phyloP scores from a whole-genome alignment of 2,888 invertebrate genomes.

The Eudasyphora cyanicolor region DNA sequence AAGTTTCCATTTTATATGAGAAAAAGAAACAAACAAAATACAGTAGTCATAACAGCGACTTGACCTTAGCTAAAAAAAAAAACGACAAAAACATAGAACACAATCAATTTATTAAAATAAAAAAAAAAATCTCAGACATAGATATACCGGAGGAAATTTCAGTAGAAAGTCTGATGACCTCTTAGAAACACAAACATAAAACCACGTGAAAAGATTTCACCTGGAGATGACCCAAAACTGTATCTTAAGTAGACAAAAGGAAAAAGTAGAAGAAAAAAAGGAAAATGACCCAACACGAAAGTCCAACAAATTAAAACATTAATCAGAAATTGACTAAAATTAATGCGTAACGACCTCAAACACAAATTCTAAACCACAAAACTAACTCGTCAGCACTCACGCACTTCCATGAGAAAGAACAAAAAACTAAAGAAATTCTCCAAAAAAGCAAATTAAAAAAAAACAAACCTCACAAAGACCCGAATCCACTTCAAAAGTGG shows the following conservation, averaged over 20 bases:
- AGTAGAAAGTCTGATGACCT: slow-evolving; percentile 40
- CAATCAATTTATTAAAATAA: slow-evolving; percentile 3
- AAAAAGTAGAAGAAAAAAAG: neutral
- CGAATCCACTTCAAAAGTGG: slow-evolving; percentile 3
- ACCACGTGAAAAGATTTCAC: neutral
- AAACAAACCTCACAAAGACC: neutral
- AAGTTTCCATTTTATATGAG: neutral
- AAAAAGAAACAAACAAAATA: neutral
- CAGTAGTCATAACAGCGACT: neutral
- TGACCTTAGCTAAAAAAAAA: slow-evolving; percentile 9
- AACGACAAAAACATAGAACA: neutral
- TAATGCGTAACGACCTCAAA: neutral
- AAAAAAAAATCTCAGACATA: neutral
- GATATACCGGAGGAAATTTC: neutral
- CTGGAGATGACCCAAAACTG: slow-evolving; percentile 26
- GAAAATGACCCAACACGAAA: slow-evolving; percentile 7
- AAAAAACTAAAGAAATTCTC: neutral
- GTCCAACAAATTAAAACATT: neutral
- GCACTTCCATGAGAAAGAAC: neutral
- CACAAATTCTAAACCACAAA: no score
- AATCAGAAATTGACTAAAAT: slow-evolving; percentile 1
- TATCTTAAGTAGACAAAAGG: neutral
- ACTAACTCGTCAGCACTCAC: neutral
- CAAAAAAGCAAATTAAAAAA: neutral
- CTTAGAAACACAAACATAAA: neutral